Conservation (phyloP, 2,113 vertebrate genomes). For the Electrona antarctica region DNA sequence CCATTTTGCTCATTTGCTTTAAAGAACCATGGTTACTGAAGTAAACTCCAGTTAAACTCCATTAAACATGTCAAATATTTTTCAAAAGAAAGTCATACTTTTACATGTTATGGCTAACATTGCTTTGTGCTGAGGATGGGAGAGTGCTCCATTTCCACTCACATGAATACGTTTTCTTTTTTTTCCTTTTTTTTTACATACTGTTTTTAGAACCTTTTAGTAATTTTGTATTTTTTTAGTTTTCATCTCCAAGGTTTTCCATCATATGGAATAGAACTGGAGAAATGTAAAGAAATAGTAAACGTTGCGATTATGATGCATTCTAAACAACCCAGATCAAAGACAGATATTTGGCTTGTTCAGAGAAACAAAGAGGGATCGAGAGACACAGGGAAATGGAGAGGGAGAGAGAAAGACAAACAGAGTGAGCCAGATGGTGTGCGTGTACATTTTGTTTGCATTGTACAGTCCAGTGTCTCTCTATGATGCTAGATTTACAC, state of each 20-base stretch:
- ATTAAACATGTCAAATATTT: neutral
- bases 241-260: slow-evolving; percentile 1
- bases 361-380: neutral
- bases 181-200: too few species aligned
- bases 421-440: neutral
- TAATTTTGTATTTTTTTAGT: too few species aligned
- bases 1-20: too few species aligned
- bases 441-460: neutral
- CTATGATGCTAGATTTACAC: too few species aligned
- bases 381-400: neutral
- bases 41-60: too few species aligned
- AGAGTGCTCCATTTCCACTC: neutral
- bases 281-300: neutral
- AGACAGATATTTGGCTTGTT: neutral
- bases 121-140: too few species aligned
- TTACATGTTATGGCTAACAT: too few species aligned
- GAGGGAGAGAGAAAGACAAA: neutral
- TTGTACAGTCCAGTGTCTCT: neutral
- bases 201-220: too few species aligned
- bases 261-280: neutral
- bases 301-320: neutral
- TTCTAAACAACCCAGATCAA: neutral
- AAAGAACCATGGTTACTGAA: neutral
- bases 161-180: too few species aligned
- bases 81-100: too few species aligned